Conservation (phyloP, 2,113 vertebrate genomes). For the Datnioides undecimradiatus region DNA sequence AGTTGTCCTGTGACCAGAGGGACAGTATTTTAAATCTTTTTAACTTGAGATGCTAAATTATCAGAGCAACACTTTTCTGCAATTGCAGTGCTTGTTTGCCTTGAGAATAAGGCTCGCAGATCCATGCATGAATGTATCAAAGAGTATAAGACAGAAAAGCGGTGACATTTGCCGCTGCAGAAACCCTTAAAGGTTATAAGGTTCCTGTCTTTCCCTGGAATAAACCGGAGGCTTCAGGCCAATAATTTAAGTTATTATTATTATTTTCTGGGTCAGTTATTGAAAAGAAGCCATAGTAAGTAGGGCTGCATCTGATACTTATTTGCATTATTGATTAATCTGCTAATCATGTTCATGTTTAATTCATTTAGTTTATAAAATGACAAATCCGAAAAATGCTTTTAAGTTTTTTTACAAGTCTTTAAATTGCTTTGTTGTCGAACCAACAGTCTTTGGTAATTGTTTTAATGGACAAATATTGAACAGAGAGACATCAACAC, state of each 20-base stretch:
- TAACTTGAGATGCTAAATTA: too few species aligned
- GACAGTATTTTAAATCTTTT: background rate
- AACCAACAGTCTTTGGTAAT: too few species aligned
- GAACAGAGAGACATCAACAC: background rate
- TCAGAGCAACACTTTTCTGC: background rate
- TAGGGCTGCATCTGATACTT: too few species aligned
- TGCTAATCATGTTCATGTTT: too few species aligned
- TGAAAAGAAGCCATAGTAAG: background rate
- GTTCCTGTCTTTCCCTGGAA: background rate
- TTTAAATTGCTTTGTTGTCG: too few species aligned
- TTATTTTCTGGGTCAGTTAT: background rate
- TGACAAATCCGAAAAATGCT: too few species aligned
- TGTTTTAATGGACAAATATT: too few species aligned
- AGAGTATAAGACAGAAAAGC: background rate
- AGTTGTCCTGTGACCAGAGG: background rate
- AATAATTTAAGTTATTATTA: too few species aligned
- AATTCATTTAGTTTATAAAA: too few species aligned
- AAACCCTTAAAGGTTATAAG: background rate
- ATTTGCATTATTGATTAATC: too few species aligned
- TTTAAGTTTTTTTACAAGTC: too few species aligned
- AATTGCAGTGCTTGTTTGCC: background rate
- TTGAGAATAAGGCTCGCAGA: background rate
- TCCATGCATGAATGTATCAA: background rate
- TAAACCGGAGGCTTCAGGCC: too few species aligned
- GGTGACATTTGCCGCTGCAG: background rate